Evolutionary conservation across 64 coral and sea anemone genomes (phyloP).

Genomic region (Pachyseris speciosa): DNA sequence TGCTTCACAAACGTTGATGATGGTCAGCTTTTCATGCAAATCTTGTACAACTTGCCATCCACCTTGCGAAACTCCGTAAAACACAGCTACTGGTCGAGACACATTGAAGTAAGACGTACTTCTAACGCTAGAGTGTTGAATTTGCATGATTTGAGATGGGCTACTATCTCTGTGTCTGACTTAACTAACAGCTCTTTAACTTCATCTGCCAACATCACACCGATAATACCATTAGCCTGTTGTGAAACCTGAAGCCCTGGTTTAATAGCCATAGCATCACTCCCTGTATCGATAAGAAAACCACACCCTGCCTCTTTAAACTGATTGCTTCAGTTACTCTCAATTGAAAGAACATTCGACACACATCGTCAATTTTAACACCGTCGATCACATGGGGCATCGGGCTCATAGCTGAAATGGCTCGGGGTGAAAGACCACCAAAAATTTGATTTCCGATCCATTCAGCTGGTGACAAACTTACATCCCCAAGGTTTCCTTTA

Average conservation of each 20-base stretch:
- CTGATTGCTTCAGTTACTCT: not conserved
- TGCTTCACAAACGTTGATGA: no score
- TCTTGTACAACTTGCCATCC: no score
- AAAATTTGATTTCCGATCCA: slow-evolving; percentile 51
- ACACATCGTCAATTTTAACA: slow-evolving; percentile 1
- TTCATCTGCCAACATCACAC: not conserved
- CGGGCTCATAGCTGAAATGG: not conserved
- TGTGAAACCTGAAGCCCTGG: slow-evolving; percentile 28
- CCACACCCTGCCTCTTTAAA: slow-evolving; percentile 6
- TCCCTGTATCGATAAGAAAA: slow-evolving; percentile 8
- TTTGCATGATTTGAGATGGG: no score
- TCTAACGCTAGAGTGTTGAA: slow-evolving; percentile 2
- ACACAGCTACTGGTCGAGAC: no score
- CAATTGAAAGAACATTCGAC: not conserved
- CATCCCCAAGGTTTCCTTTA: slow-evolving; percentile 1
- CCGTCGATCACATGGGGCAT: not conserved
- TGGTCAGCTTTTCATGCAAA: no score
- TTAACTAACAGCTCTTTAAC: slow-evolving; percentile 23
- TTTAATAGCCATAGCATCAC: slow-evolving; percentile 55
- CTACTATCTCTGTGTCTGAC: not conserved
- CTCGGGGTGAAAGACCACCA: slow-evolving; percentile 34
- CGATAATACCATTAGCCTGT: slow-evolving; percentile 5
- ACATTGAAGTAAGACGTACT: slow-evolving; percentile 10
- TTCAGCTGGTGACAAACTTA: not conserved
- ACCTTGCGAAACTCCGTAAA: no score